Evolutionary conservation across 1,140 invertebrate genomes (phyloP).

Genomic region (Cardiocondyla obscurior): DNA sequence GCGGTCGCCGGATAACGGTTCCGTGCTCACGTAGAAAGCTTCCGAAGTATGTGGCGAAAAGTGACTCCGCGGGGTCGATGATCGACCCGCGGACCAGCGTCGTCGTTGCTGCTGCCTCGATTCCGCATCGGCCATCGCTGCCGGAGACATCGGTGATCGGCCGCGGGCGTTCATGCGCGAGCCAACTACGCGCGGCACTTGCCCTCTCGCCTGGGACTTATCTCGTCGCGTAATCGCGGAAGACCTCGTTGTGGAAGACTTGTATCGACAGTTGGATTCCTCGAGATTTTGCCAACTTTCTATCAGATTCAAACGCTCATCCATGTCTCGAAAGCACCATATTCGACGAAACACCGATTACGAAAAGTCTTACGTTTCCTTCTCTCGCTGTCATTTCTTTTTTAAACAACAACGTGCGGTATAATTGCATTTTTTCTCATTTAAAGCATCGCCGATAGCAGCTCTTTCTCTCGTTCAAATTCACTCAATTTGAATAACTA

Average conservation of each 20-base stretch:
- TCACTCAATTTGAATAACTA: slow-evolving; percentile 32
- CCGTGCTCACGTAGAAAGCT: slow-evolving; percentile 73
- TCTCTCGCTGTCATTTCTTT: background rate
- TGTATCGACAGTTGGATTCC: background rate
- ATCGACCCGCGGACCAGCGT: slow-evolving; percentile 55
- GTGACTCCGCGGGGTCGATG: slow-evolving; percentile 67
- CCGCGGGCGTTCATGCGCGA: slow-evolving; percentile 9
- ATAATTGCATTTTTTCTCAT: slow-evolving; percentile 7
- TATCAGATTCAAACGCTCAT: background rate
- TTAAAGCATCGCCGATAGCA: background rate
- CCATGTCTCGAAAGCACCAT: background rate
- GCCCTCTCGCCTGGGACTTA: background rate
- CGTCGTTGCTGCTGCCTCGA: slow-evolving; percentile 31
- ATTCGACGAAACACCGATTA: background rate
- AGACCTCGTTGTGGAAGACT: background rate
- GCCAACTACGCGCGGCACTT: background rate
- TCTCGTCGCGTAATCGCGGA: background rate
- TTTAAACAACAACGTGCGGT: background rate
- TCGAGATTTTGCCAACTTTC: background rate
- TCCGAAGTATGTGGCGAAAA: slow-evolving; percentile 69
- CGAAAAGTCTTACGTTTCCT: background rate
- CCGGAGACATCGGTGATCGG: slow-evolving; percentile 11
- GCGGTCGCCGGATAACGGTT: slow-evolving; percentile 74
- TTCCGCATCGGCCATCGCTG: slow-evolving; percentile 23
- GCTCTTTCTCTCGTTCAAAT: background rate